Conservation (phyloP, 2,113 vertebrate species). For the Marmota monax region DNA sequence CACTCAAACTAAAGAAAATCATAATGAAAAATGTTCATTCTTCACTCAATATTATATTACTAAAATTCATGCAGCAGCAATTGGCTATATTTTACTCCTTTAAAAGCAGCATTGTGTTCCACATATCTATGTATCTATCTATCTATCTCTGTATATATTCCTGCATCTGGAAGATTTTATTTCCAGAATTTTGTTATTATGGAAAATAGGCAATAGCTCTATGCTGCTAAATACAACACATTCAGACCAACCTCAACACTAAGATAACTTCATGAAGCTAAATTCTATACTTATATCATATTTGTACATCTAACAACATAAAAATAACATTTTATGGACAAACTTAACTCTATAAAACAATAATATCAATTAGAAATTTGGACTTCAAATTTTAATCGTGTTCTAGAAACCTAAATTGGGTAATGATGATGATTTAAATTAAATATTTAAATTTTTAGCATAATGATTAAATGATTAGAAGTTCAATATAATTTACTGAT, state of each 20-base stretch:
- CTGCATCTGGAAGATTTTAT: background rate
- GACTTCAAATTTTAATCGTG: background rate
- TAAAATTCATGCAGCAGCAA: background rate
- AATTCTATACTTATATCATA: background rate
- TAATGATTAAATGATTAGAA: background rate
- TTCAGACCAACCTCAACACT: background rate
- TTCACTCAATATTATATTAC: background rate
- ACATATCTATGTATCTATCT: too few species aligned
- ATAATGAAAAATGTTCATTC: background rate
- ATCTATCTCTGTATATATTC: too few species aligned
- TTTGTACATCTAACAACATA: background rate
- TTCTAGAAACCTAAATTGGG: background rate
- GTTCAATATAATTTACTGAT: background rate
- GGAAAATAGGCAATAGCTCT: background rate
- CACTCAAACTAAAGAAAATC: background rate
- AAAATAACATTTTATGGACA: background rate
- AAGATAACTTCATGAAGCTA: background rate
- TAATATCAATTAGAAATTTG: background rate
- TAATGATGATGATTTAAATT: background rate
- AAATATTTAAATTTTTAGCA: background rate
- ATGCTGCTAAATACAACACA: background rate
- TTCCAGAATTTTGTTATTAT: background rate
- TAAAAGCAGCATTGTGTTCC: background rate
- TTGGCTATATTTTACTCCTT: background rate
- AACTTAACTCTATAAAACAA: background rate